Percentiles rank a stretch among this genome's conserved stretches.
Conservation (phyloP, 2,888 invertebrate genomes). For the Agapostemon virescens region DNA sequence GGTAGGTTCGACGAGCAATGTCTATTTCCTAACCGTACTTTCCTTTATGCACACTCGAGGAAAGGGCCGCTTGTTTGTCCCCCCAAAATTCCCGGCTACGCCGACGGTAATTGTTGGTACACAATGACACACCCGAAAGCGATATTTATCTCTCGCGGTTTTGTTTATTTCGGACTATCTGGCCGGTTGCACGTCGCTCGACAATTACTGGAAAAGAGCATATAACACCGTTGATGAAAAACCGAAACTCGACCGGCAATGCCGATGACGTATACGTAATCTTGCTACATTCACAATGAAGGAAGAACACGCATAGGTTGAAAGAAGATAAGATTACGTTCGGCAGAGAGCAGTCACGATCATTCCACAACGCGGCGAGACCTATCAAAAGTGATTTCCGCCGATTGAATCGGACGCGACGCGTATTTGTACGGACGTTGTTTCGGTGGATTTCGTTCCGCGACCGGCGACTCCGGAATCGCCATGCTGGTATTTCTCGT, state of each 20-base stretch:
- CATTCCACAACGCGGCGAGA: constrained; percentile 16
- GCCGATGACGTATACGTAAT: background rate
- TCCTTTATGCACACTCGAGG: background rate
- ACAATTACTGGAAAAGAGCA: background rate
- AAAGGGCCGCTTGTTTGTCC: constrained; percentile 10
- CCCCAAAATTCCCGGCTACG: background rate
- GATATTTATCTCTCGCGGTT: background rate
- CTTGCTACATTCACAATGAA: constrained; percentile 36
- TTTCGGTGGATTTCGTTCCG: background rate
- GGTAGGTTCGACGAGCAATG: constrained; percentile 22
- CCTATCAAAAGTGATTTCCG: constrained; percentile 41
- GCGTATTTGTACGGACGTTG: background rate
- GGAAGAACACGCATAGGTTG: constrained; percentile 41
- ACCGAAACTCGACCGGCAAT: too few relatives aligned
- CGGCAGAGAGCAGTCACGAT: constrained; percentile 35
- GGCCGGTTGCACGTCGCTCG: background rate
- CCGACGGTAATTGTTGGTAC: background rate
- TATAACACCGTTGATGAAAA: background rate
- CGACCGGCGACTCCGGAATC: constrained; percentile 20
- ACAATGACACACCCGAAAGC: background rate
- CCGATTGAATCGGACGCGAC: constrained; percentile 4
- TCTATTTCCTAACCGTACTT: constrained; percentile 28
- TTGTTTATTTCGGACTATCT: background rate
- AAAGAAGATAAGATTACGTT: constrained; percentile 62
- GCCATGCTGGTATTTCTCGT: constrained; percentile 21